Evolutionary conservation across 2,888 invertebrate genomes (phyloP).

Genomic region (Caenorhabditis sp.): DNA sequence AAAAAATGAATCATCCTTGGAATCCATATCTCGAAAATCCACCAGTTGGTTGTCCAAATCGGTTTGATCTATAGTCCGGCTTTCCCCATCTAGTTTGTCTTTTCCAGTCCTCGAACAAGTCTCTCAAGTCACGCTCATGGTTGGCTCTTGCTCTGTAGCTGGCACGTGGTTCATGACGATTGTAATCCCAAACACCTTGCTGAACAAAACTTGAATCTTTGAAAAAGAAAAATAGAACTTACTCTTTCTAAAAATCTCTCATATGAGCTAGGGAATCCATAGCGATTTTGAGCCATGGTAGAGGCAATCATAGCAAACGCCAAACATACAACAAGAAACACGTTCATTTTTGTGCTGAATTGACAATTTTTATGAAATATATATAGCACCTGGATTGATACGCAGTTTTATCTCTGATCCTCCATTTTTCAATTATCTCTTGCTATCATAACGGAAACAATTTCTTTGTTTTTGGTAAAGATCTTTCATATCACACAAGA

Average conservation of each 20-base stretch:
- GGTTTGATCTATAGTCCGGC: slow-evolving; percentile 25
- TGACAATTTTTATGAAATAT: neutral
- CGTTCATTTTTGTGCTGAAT: slow-evolving; percentile 21
- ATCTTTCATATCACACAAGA: slow-evolving; percentile 17
- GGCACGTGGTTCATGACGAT: slow-evolving; percentile 10
- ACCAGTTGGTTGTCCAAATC: slow-evolving; percentile 22
- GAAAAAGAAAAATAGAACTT: slow-evolving; percentile 19
- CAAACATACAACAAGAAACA: slow-evolving; percentile 21
- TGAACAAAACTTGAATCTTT: slow-evolving; percentile 19
- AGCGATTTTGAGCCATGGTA: slow-evolving; percentile 21
- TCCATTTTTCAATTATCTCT: neutral
- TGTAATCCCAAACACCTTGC: slow-evolving; percentile 37
- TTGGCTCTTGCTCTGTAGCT: slow-evolving; percentile 18
- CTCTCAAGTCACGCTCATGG: slow-evolving; percentile 22
- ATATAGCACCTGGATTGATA: neutral
- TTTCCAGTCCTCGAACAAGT: slow-evolving; percentile 33
- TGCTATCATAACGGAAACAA: neutral
- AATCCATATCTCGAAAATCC: slow-evolving; percentile 35
- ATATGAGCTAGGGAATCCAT: slow-evolving; percentile 39
- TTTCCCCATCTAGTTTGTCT: slow-evolving; percentile 32
- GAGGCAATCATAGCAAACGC: slow-evolving; percentile 31
- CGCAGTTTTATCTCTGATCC: neutral
- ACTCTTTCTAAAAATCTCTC: slow-evolving; percentile 42
- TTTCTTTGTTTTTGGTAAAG: slow-evolving; percentile 20
- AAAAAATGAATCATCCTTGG: slow-evolving; percentile 7